These are phyloP conservation scores for Entelurus aequoreus DNA, from an alignment of 2,113 vertebrate species.

Conservation along the genomic window DNA sequence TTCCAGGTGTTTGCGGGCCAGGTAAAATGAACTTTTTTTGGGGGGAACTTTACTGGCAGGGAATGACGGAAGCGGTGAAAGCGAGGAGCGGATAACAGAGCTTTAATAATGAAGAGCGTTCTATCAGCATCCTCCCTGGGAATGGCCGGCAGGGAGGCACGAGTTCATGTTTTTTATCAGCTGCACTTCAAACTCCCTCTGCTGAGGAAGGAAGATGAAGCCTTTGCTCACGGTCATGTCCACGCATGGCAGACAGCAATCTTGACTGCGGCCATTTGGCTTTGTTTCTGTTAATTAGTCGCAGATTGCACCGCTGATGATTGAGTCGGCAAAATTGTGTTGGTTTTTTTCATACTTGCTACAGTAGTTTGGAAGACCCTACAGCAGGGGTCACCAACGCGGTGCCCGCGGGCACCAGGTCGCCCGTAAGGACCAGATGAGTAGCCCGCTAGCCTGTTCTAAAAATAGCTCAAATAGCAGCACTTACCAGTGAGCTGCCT, in stretches of 20 bases:
- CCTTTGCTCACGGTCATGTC: constrained; percentile 44
- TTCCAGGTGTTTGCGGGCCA: too few species aligned
- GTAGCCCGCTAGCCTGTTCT: too few species aligned
- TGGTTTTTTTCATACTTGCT: too few species aligned
- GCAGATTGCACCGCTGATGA: neutral
- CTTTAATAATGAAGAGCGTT: constrained; percentile 10
- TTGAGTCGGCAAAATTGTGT: too few species aligned
- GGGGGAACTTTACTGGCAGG: constrained; percentile 44
- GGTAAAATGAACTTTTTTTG: too few species aligned
- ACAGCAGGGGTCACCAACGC: too few species aligned
- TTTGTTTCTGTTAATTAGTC: neutral
- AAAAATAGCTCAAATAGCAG: too few species aligned
- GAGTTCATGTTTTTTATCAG: constrained; percentile 58
- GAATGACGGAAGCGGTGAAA: constrained; percentile 59
- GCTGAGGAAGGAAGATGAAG: constrained; percentile 8
- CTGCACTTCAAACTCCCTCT: constrained; percentile 44
- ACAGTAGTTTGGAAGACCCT: too few species aligned
- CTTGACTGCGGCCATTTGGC: neutral
- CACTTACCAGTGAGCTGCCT: too few species aligned
- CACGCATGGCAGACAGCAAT: constrained; percentile 2
- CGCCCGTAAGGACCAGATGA: too few species aligned
- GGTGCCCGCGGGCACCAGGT: too few species aligned
- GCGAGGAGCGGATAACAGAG: constrained; percentile 21
- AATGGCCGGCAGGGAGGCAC: constrained; percentile 30
- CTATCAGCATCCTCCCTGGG: constrained; percentile 62